Base-by-base conservation (phyloP, 1,140 invertebrate genomes). In the Nasonia vitripennis region DNA sequence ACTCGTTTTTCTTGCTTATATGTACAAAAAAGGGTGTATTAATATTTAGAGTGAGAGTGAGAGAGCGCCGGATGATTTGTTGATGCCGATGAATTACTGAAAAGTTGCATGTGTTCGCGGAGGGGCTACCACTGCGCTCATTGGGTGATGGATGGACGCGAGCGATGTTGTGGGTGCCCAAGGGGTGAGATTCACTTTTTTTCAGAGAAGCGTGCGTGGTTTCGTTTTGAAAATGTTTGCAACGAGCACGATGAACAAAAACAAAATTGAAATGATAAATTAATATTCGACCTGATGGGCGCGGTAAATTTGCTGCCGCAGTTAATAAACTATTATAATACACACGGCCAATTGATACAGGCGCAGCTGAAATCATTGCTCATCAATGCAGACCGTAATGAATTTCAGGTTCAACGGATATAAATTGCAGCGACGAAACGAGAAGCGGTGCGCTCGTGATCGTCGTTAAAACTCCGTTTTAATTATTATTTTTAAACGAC, bases 51-150 rank as follows among this genome's bases (percentile, higher is more conserved):
- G 78, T 37, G 41, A 67, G 11, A 4, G 20, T 2, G 6, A 2
- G 41, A 7, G 73, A 75, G 27, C 11, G 5, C 34, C 12, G 78
- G 37, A 7, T 80, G 78, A 80, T 80, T 80, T 45, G 62, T 80
- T 80, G 62, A n/a, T 10, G n/a, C 20, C 6, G 37, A 80, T 80
- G 78, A 80, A 80, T 80, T 70, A 70, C 23, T 37, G 55, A 77
- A 48, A 75, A 71, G 68, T 71, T 34, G 68, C 68, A 71, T 31
- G 23, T 31, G 23, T 17, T 71, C 2, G 68, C 23, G 14, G 31
- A 4, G 23, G 27, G 68, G 23, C 17, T 62, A 14, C 17, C 6
- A 17, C 17, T 62, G 5, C 17, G 55, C 17, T n/a, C 55, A 31
- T 71, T 34, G 23, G 31, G 68, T 71, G 68, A 71, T 77, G 34